Conservation (phyloP, 2,797 vertebrate species). For the Hypotaenidia okinawae region DNA sequence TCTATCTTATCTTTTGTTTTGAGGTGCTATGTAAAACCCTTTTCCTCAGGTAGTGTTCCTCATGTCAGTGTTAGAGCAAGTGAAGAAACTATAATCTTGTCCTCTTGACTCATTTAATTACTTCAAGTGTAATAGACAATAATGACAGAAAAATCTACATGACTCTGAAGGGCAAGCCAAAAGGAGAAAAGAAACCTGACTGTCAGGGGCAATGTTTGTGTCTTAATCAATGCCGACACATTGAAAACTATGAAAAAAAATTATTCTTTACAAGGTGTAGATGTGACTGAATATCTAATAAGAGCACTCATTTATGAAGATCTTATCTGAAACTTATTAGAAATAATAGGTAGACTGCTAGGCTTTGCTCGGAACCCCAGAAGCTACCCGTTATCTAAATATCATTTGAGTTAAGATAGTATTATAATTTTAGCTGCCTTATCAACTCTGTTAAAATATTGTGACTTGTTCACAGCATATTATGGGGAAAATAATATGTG, state of each 20-base stretch:
- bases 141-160: not conserved
- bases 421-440: not conserved
- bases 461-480: not conserved
- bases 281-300: not conserved
- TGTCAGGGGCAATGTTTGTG: not conserved
- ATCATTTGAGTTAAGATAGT: not conserved
- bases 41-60: not conserved
- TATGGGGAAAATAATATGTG: not conserved
- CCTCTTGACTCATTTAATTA: not conserved
- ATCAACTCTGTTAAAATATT: not conserved
- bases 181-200: not conserved
- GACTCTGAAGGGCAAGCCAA: not conserved
- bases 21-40: not conserved
- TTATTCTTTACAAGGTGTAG: accelerated
- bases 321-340: not conserved
- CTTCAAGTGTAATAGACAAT: not conserved
- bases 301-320: not conserved
- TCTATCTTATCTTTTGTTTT: not conserved
- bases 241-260: not conserved
- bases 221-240: not conserved
- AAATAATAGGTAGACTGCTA: not conserved
- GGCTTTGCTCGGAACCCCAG: not conserved
- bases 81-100: not conserved
- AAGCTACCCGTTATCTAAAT: not conserved
- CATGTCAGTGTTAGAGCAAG: not conserved